Base-by-base conservation (phyloP, 2,888 invertebrate species). In the Euclidia mi region DNA sequence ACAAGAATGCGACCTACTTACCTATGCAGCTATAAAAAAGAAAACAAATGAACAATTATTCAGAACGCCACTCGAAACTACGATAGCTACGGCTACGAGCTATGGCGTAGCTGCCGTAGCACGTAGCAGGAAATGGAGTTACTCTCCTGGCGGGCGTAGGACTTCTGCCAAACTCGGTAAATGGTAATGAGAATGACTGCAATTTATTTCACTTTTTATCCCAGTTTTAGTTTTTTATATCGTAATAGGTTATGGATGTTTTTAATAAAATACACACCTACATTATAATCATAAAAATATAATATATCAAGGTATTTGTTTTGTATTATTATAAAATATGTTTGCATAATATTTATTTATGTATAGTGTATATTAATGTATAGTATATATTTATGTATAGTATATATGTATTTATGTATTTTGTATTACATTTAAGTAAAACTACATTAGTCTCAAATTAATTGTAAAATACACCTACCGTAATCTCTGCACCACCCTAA, bases 71-170 rank as follows among this genome's bases (percentile, higher is more conserved):
- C 84, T 88, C 79, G 83, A 82, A 81, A 78, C 85, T 81, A 75
- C 82, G 82, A 82, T 79, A 80, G 78, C 82, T 84, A 81, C 79
- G 77, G 74, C 84, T 84, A 82, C 82, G 67, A 59, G 81, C 79
- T 84, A 81, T 76, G 82, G 29, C 85, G 89, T 88, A 88, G 90
- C 84, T 78, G 79, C 81, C 85, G 88, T 89, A 87, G 88, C 90
- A 89, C 91, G 92, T 92, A 88, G 80, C 85, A 85, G 87, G 88
- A 89, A 91, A 91, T 90, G 87, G 85, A 90, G 87, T 90, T 88
- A 87, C 88, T 88, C 84, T 86, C 82, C 81, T 80, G 79, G 82
- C 81, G 81, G 78, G 79, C 76, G 79, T 77, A 86, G 83, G 85
- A 89, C 85, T 89, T 82, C 84, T 89, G 88, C 87, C 89, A 88